Base-by-base conservation (phyloP, 2,797 vertebrate species). In the Heteromormyrus szaboi region DNA sequence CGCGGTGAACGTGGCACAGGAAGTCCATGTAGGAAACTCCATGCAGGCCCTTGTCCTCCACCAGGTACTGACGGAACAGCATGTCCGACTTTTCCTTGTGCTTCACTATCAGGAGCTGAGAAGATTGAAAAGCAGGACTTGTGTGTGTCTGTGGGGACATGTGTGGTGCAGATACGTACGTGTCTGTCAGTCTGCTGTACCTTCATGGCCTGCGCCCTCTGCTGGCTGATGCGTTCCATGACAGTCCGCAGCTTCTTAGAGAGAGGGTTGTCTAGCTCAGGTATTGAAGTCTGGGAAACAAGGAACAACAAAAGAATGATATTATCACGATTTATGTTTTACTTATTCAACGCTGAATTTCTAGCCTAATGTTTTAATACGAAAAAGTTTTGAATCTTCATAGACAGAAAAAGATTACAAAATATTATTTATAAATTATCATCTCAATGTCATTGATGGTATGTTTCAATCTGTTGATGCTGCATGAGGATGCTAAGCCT, bases 11-110 rank as follows among this genome's bases (percentile, higher is more conserved):
- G 19, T 96, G 97, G 92, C 97, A 97, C 53, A 99, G 96, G 94
- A 99, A 99, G 94, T 99, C 98, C 94, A 98, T 94, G 0, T 99
- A 99, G 0, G 98, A 99, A 0, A 97, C 94, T 7, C 98, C 98
- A 0, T 97, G 94, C 81, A 98, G 94, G 81, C 95, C 95, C 93
- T 99, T 99, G 89, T 99, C 99, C 95, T 99, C 99, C 90, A 99
- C 97, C 65, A 99, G 94, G 91, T 97, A 94, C 94, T 99, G 98
- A 14, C 96, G 97, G 95, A 99, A 99, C 88, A 95, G 17, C 93
- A 97, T 94, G 93, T 99, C 99, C 0, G 95, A 93, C 93, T 97
- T 97, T 89, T 99, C 98, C 87, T 95, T 96, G 90, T 99, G 98
- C 92, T 97, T 97, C 90, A 98, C 97, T 4, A 99, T 94, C 0